These are phyloP conservation scores for Australoheros scitulus DNA, from an alignment of 2,113 vertebrate species.

Conservation along the genomic window DNA sequence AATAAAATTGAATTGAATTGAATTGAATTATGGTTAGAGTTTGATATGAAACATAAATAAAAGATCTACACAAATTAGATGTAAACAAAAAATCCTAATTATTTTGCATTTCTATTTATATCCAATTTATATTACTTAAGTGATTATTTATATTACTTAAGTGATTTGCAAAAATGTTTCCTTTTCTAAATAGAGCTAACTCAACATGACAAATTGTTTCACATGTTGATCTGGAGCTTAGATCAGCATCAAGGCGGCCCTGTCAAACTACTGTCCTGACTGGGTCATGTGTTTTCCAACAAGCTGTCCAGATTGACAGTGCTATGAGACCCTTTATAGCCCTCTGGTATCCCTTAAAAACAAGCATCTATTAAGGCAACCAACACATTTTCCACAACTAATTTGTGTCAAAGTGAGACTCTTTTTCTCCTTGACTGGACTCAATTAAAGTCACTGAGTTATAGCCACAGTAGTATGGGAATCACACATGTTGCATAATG, in stretches of 20 bases:
- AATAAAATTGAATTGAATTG: too few species aligned
- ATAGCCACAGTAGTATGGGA: constrained; percentile 10
- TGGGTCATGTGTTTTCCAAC: constrained; percentile 49
- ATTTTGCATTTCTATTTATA: constrained; percentile 9
- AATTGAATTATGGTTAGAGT: too few species aligned
- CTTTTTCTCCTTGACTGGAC: constrained; percentile 27
- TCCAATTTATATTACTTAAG: constrained; percentile 6
- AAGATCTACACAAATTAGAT: background rate
- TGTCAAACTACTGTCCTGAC: constrained; percentile 30
- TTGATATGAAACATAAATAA: background rate
- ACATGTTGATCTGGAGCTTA: constrained; percentile 30
- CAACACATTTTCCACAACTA: constrained; percentile 56
- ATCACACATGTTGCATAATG: background rate
- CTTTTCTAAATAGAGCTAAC: constrained; percentile 26
- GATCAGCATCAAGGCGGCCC: background rate
- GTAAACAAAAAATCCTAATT: background rate
- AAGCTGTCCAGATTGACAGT: constrained; percentile 3
- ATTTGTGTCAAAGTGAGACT: constrained; percentile 47
- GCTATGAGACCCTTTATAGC: background rate
- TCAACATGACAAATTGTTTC: constrained; percentile 33
- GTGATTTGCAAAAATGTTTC: constrained; percentile 15
- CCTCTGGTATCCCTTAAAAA: constrained; percentile 32
- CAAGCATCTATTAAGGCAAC: constrained; percentile 56
- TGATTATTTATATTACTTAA: constrained; percentile 13
- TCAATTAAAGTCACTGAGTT: constrained; percentile 38